A percentile compares a stretch with the other conserved stretches of the same genome.
These are phyloP conservation scores for Xenopus laevis DNA, from an alignment of 2,113 vertebrate genomes.

Conservation along the genomic window DNA sequence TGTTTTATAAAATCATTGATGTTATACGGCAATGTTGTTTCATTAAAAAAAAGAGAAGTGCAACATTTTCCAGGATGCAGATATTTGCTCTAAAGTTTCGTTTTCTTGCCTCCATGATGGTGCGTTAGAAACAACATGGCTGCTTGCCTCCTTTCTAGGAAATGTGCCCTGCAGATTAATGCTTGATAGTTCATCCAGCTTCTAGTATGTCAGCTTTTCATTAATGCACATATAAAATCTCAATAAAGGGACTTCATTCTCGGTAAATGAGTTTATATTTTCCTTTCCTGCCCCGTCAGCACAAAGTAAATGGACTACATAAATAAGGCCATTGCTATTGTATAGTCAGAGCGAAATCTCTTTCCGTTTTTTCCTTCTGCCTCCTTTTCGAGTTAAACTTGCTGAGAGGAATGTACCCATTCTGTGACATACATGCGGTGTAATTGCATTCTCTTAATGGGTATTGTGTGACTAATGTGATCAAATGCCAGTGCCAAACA, in stretches of 20 bases:
- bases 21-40: too few relatives aligned
- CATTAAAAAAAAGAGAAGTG: too few relatives aligned
- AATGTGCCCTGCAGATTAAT: neutral
- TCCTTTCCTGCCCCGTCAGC: slow-evolving; percentile 35
- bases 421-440: slow-evolving; percentile 42
- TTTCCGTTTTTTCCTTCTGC: slow-evolving; percentile 25
- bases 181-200: slow-evolving; percentile 14
- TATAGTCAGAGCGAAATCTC: slow-evolving; percentile 41
- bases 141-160: neutral
- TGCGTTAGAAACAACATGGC: neutral
- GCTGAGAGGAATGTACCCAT: slow-evolving; percentile 38
- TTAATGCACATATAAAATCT: slow-evolving; percentile 44
- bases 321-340: slow-evolving; percentile 36
- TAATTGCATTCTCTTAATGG: slow-evolving; percentile 47
- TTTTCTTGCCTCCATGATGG: neutral
- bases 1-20: too few relatives aligned
- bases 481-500: slow-evolving; percentile 46
- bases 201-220: slow-evolving; percentile 33
- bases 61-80: too few relatives aligned
- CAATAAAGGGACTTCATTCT: slow-evolving; percentile 40
- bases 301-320: slow-evolving; percentile 46
- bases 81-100: too few relatives aligned
- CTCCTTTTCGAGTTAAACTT: slow-evolving; percentile 35
- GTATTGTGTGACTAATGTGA: slow-evolving; percentile 47
- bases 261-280: slow-evolving; percentile 42